Base-by-base conservation (phyloP, 1,140 invertebrate genomes). In the Aphaenogaster rudis region DNA sequence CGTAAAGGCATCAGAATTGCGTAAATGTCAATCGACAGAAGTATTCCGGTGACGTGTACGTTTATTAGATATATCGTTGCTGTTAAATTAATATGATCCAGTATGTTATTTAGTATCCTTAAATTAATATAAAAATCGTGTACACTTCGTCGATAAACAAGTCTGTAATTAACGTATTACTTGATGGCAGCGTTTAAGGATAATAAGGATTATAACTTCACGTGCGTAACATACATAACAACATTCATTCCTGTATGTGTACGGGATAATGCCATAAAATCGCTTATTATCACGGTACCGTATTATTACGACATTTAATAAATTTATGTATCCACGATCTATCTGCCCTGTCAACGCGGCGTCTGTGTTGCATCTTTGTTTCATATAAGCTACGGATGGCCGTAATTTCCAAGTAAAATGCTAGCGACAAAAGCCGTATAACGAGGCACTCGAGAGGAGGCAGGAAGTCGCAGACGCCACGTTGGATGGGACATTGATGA, bases 401-500 rank as follows among this genome's bases (percentile, higher is more conserved):
- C 87, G 72, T 92, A 91, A 93, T 91, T 93, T 92, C 88, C 87
- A 88, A 89, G 88, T 92, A 90, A 93, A 93, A 92, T 91, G 87
- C 86, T 87, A 76, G 86, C 74, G 92, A 92, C 87, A 92, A 92
- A 92, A 92, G 92, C 87, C 78, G 82, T 85, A 88, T 89, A 91
- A 90, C 90, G 91, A 88, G 90, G 69, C 81, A 78, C 87, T 90
- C 74, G 84, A 90, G 86, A 80, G 80, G 63, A 64, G 82, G 86
- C 78, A 91, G 92, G 91, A 93, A 92, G 91, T 92, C 88, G 86
- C 77, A 88, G 89, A 89, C 89, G 86, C 86, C 78, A 88, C 85
- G 82, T 86, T 88, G 90, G 92, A 93, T 94, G 91, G 90, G 89
- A 93, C 93, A 93, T 93, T 94, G 93, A 94, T 94, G 93, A 93